Conservation (phyloP, 2,797 vertebrate genomes). For the Hapalemur alaotrensis region DNA sequence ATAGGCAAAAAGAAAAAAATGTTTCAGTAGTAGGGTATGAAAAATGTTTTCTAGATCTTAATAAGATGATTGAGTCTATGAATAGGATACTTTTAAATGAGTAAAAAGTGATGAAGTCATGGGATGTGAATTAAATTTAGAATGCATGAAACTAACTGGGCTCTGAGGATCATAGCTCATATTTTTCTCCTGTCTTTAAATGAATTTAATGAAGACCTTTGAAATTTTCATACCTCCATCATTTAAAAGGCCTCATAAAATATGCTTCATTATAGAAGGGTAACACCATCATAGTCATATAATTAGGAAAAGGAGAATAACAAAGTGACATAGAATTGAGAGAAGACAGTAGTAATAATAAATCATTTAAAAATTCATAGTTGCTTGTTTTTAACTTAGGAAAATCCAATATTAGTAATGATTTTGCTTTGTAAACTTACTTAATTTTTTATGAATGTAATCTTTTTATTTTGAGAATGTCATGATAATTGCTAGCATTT, state of each 20-base stretch:
- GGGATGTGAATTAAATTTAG: slow-evolving; percentile 56
- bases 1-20: slow-evolving; percentile 13
- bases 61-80: slow-evolving; percentile 48
- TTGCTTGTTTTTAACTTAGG: slow-evolving; percentile 35
- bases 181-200: neutral
- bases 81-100: slow-evolving; percentile 55
- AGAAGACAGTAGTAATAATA: slow-evolving; percentile 36
- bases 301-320: slow-evolving; percentile 46
- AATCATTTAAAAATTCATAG: slow-evolving; percentile 44
- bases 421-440: neutral
- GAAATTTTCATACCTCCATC: slow-evolving; percentile 50
- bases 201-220: slow-evolving; percentile 57
- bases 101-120: slow-evolving; percentile 58
- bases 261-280: neutral
- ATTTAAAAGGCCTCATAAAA: slow-evolving; percentile 44
- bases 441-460: neutral
- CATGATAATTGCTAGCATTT: neutral
- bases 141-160: slow-evolving; percentile 35
- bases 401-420: neutral
- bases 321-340: slow-evolving; percentile 13
- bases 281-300: neutral
- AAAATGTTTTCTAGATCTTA: slow-evolving; percentile 51
- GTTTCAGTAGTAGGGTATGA: slow-evolving; percentile 25
- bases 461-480: slow-evolving; percentile 4
- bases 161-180: slow-evolving; percentile 36